These are phyloP conservation scores for Branchipolynoe longqiensis DNA, from an alignment of 2,888 invertebrate genomes.

Conservation along the genomic window DNA sequence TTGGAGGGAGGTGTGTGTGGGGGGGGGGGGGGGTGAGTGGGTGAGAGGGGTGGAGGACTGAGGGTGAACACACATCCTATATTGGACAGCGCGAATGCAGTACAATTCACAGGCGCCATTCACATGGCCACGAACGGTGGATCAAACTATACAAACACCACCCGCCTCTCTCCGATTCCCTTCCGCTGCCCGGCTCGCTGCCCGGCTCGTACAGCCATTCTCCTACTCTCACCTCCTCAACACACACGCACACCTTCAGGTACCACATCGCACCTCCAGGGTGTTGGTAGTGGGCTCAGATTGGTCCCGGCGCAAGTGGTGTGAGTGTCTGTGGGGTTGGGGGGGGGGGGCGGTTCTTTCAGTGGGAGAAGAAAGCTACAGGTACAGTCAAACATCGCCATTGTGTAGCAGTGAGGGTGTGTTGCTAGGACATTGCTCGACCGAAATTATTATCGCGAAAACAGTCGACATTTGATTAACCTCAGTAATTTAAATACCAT, in stretches of 20 bases:
- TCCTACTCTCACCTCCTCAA: background rate
- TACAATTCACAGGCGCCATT: no score
- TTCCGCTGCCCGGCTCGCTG: background rate
- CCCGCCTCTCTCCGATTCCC: background rate
- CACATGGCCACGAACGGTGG: background rate
- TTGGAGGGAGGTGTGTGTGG: no score
- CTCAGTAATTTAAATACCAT: no score
- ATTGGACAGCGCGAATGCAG: no score
- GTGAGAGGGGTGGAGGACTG: background rate
- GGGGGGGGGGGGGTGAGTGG: no score
- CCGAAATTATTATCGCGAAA: no score
- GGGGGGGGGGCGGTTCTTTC: conserved; percentile 5
- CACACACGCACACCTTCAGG: background rate
- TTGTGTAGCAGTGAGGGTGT: no score
- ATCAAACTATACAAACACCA: conserved; percentile 4
- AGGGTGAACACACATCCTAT: no score
- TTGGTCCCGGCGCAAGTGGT: background rate
- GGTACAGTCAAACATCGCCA: conserved; percentile 2
- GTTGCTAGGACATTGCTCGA: no score
- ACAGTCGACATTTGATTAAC: no score
- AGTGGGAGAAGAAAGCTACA: background rate
- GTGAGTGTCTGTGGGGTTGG: background rate
- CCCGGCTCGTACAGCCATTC: background rate
- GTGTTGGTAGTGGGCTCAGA: no score
- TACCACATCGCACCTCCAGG: background rate